Conservation (phyloP, 2,888 invertebrate genomes). For the Stenolophus ochropezus region DNA sequence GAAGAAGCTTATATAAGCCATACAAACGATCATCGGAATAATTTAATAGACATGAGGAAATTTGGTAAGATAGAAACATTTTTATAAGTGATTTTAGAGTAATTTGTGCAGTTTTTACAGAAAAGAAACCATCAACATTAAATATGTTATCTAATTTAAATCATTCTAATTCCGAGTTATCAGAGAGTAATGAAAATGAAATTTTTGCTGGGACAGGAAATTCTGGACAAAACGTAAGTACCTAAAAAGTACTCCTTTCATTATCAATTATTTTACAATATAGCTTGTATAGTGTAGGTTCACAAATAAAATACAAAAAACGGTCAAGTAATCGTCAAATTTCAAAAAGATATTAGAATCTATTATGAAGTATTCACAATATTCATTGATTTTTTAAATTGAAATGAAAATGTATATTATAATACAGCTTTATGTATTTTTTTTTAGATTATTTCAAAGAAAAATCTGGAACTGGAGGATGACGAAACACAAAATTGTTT, state of each 20-base stretch:
- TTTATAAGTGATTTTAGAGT: neutral
- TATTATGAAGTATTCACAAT: no score
- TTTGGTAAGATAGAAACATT: neutral
- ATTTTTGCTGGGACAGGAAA: neutral
- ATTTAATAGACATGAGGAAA: slow-evolving; percentile 68
- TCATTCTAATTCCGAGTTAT: slow-evolving; percentile 11
- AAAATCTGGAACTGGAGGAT: slow-evolving; percentile 70
- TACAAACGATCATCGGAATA: slow-evolving; percentile 75
- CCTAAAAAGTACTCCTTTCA: no score
- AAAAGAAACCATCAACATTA: neutral
- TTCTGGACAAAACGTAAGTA: slow-evolving; percentile 14
- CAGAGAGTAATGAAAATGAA: slow-evolving; percentile 16
- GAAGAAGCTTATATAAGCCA: slow-evolving; percentile 75
- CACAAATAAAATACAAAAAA: no score
- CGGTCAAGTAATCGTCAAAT: no score
- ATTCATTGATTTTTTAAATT: no score
- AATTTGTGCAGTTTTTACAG: neutral
- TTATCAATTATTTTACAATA: no score
- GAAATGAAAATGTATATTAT: no score
- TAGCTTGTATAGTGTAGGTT: no score
- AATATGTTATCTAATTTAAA: slow-evolving; percentile 1
- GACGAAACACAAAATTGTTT: slow-evolving; percentile 72
- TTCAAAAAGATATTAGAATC: no score
- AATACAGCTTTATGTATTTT: no score
- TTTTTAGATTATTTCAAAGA: slow-evolving; percentile 12